phyloP scores from a whole-genome alignment of 2,113 vertebrate genomes.

The Menura novaehollandiae region DNA sequence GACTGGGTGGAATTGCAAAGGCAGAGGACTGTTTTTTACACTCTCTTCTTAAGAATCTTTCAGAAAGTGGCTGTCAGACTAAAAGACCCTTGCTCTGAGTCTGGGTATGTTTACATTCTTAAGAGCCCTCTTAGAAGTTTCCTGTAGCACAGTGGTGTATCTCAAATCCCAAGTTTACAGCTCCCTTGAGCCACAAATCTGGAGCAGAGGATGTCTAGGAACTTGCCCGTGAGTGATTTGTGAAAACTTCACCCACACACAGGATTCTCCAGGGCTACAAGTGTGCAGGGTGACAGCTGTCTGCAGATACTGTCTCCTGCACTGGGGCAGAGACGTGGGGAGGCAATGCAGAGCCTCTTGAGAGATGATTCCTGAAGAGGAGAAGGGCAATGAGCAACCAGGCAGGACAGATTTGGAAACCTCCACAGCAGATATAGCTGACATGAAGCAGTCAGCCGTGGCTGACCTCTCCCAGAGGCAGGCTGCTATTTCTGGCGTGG shows the following conservation, averaged over 20 bases:
- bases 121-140: neutral
- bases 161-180: neutral
- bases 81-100: neutral
- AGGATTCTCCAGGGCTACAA: neutral
- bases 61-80: neutral
- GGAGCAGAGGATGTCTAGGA: neutral
- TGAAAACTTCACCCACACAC: neutral
- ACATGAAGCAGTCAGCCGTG: neutral
- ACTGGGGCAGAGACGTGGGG: neutral
- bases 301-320: accelerated
- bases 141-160: neutral
- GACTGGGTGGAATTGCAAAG: neutral
- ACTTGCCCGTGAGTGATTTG: no score
- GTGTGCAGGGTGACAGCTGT: neutral
- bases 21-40: neutral
- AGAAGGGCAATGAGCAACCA: neutral
- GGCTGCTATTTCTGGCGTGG: neutral
- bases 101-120: neutral
- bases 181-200: neutral
- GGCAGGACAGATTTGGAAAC: neutral
- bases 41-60: neutral
- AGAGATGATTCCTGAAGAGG: accelerated
- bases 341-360: neutral
- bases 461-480: neutral
- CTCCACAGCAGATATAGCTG: neutral